Conservation (phyloP, 2,888 invertebrate species). For the Gortyna flavago region DNA sequence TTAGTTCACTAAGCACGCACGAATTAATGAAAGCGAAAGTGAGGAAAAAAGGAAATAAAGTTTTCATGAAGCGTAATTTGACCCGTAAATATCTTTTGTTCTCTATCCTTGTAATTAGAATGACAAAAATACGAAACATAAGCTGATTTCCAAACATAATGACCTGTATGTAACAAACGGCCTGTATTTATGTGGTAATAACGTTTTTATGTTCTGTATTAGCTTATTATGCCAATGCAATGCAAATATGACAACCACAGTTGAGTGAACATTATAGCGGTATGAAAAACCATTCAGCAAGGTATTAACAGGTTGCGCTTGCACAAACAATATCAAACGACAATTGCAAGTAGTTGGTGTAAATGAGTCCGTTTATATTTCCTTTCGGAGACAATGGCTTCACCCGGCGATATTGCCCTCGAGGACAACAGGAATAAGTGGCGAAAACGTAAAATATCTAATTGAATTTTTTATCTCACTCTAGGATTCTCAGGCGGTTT, state of each 20-base stretch:
- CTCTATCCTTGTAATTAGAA: constrained; percentile 11
- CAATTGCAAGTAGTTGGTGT: constrained; percentile 77
- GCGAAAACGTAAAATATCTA: constrained; percentile 78
- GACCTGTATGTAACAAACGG: background rate
- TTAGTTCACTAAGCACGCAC: constrained; percentile 33
- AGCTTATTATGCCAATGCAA: constrained; percentile 32
- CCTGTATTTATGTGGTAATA: background rate
- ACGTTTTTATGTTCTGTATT: background rate
- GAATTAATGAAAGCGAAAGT: constrained; percentile 29
- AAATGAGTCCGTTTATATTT: constrained; percentile 77
- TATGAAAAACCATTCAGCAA: constrained; percentile 55
- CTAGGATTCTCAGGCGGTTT: constrained; percentile 77
- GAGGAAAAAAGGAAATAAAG: constrained; percentile 22
- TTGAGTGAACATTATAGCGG: constrained; percentile 20
- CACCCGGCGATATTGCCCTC: constrained; percentile 73
- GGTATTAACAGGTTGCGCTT: constrained; percentile 69
- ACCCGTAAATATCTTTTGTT: background rate
- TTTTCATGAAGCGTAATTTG: constrained; percentile 29
- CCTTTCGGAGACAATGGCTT: constrained; percentile 72
- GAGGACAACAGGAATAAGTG: constrained; percentile 75
- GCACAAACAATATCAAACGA: constrained; percentile 75
- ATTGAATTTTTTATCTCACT: constrained; percentile 84
- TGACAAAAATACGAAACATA: background rate
- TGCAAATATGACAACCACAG: constrained; percentile 38
- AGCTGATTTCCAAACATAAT: background rate